Percentiles rank a stretch among this genome's conserved stretches.
phyloP scores from a whole-genome alignment of 2,888 invertebrate species.

The Leptopilina myrica region DNA sequence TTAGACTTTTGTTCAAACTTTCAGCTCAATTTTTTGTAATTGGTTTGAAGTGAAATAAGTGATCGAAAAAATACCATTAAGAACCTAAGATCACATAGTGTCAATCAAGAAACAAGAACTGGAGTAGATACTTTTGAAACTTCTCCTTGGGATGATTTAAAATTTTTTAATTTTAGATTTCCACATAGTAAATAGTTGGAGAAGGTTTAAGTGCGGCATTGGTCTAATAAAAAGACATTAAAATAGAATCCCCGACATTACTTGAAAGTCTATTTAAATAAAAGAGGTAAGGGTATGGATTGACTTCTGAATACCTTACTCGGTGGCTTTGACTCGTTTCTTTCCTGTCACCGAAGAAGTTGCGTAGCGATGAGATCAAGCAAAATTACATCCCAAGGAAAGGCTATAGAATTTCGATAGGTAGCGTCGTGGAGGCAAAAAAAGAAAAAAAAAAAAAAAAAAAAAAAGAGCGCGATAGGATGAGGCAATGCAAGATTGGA shows the following conservation, averaged over 20 bases:
- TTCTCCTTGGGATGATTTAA: too few species aligned
- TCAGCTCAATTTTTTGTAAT: too few species aligned
- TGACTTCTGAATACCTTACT: constrained; percentile 5
- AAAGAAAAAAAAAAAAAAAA: too few species aligned
- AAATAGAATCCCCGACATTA: constrained; percentile 4
- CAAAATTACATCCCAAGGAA: constrained; percentile 21
- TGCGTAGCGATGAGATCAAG: constrained; percentile 29
- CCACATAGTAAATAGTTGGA: too few species aligned
- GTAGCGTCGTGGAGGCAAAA: not conserved
- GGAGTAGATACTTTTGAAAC: too few species aligned
- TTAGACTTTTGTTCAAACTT: too few species aligned
- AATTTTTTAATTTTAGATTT: too few species aligned
- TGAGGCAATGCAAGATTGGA: not conserved
- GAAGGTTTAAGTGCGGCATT: constrained; percentile 2
- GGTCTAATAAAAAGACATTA: not conserved
- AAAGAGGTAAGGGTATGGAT: not conserved
- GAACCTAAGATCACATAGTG: too few species aligned
- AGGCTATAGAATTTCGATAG: not conserved
- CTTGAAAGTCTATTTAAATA: constrained; percentile 15
- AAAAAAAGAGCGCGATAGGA: not conserved
- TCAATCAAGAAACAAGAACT: too few species aligned
- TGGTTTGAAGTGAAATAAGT: too few species aligned
- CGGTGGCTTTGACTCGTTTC: not conserved
- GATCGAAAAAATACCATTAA: too few species aligned
- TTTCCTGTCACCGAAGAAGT: constrained; percentile 19